Evolutionary conservation across 2,888 invertebrate genomes (phyloP).

Genomic region (Cephalotes varians): DNA sequence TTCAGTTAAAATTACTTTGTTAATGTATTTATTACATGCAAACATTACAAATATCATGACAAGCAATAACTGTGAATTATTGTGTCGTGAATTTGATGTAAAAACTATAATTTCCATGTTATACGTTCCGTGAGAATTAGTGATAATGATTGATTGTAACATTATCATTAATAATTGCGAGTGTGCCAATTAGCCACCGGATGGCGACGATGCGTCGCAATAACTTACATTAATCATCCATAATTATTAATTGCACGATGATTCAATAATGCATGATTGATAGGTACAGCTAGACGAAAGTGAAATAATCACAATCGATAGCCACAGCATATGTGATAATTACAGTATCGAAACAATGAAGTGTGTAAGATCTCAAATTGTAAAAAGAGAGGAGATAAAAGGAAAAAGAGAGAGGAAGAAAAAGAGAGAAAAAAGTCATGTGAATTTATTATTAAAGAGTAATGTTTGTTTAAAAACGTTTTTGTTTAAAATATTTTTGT

Average conservation of each 20-base stretch:
- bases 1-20: slow-evolving; percentile 30
- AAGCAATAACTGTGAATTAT: slow-evolving; percentile 14
- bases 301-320: slow-evolving; percentile 28
- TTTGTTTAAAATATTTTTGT: background rate
- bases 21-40: slow-evolving; percentile 29
- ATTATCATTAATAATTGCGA: slow-evolving; percentile 51
- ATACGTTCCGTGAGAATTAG: slow-evolving; percentile 33
- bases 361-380: background rate
- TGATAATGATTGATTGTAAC: slow-evolving; percentile 50
- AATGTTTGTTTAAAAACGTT: background rate
- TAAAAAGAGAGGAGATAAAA: background rate
- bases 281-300: slow-evolving; percentile 36
- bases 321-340: background rate
- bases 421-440: background rate
- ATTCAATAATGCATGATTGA: slow-evolving; percentile 58
- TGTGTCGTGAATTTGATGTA: slow-evolving; percentile 17
- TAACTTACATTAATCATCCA: slow-evolving; percentile 53
- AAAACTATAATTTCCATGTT: slow-evolving; percentile 40
- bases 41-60: slow-evolving; percentile 7
- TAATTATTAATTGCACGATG: slow-evolving; percentile 63
- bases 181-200: slow-evolving; percentile 44
- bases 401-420: background rate
- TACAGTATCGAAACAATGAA: background rate
- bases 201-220: slow-evolving; percentile 27
- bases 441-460: background rate